Conservation (phyloP, 2,113 vertebrate species). For the Toxostoma redivivum region DNA sequence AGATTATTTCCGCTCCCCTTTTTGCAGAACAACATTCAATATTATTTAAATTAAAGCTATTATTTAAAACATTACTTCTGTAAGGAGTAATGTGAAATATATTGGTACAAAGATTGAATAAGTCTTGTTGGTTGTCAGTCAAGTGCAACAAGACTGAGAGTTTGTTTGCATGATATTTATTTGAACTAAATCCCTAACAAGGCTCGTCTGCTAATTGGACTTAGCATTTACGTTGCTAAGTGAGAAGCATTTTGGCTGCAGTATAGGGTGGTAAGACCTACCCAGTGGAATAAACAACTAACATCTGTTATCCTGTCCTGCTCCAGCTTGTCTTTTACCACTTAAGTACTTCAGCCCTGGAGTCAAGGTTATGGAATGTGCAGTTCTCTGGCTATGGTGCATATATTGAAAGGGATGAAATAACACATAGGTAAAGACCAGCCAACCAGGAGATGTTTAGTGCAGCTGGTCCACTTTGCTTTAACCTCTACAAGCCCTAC, state of each 20-base stretch:
- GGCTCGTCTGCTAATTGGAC: conserved; percentile 74
- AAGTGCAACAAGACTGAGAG: conserved; percentile 56
- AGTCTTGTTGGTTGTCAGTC: conserved; percentile 54
- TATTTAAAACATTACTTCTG: conserved; percentile 25
- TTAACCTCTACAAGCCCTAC: conserved; percentile 64
- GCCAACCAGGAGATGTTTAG: conserved; percentile 54
- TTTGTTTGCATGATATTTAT: conserved; percentile 69
- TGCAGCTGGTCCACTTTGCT: conserved; percentile 63
- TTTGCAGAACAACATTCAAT: not conserved
- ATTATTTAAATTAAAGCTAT: conserved; percentile 17
- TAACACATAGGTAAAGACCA: conserved; percentile 41
- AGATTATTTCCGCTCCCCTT: not conserved
- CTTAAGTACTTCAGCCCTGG: conserved; percentile 69
- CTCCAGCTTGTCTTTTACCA: conserved; percentile 79
- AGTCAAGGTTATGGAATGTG: conserved; percentile 75
- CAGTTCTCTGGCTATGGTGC: conserved; percentile 64
- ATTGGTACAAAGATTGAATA: conserved; percentile 1
- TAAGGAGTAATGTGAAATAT: not conserved
- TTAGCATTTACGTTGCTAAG: conserved; percentile 79
- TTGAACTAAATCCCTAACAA: conserved; percentile 77
- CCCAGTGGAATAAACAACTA: conserved; percentile 80
- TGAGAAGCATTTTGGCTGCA: conserved; percentile 79
- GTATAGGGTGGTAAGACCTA: conserved; percentile 73
- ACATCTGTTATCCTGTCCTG: conserved; percentile 81
- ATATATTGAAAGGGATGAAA: conserved; percentile 54